Conservation (phyloP, 1,140 invertebrate species). For the Piezodorus guildinii region DNA sequence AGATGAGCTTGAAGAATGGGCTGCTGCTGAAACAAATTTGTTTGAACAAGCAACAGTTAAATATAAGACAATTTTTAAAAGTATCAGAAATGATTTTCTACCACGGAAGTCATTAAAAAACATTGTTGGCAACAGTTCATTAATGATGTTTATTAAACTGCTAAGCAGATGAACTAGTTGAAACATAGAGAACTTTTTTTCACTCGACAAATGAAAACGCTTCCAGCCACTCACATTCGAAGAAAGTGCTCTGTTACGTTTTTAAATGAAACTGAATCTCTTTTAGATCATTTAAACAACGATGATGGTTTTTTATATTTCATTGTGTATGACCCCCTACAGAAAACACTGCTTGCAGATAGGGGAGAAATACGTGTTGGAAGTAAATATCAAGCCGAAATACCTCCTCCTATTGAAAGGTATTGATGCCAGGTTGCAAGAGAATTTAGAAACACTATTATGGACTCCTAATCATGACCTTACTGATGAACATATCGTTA, state of each 20-base stretch:
- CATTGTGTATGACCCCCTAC: slow-evolving; percentile 95
- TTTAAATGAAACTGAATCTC: slow-evolving; percentile 94
- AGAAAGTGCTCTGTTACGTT: slow-evolving; percentile 98
- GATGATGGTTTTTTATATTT: slow-evolving; percentile 99
- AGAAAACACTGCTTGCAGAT: slow-evolving; percentile 96
- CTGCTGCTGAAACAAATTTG: slow-evolving; percentile 94
- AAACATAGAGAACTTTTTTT: slow-evolving; percentile 97
- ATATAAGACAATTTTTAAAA: slow-evolving; percentile 98
- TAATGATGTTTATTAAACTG: slow-evolving; percentile 34
- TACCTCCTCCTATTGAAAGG: slow-evolving; percentile 58
- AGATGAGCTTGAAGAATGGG: slow-evolving; percentile 69
- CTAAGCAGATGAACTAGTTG: slow-evolving; percentile 83
- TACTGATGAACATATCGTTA: slow-evolving; percentile 93
- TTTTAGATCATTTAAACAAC: slow-evolving; percentile 89
- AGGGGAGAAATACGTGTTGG: slow-evolving; percentile 94
- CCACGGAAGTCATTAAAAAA: slow-evolving; percentile 99
- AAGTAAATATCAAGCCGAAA: slow-evolving; percentile 90
- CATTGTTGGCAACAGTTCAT: slow-evolving; percentile 85
- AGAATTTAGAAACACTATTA: slow-evolving; percentile 80
- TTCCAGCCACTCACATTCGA: slow-evolving; percentile 95
- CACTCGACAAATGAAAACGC: slow-evolving; percentile 92
- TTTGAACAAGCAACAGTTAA: slow-evolving; percentile 99
- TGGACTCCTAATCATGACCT: slow-evolving; percentile 87
- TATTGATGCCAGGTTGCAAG: slow-evolving; percentile 56
- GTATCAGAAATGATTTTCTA: slow-evolving; percentile 94